A percentile compares a stretch with the other conserved stretches of the same genome.
These are phyloP conservation scores for Microtus richardsoni DNA, from an alignment of 2,113 vertebrate genomes.

Conservation along the genomic window DNA sequence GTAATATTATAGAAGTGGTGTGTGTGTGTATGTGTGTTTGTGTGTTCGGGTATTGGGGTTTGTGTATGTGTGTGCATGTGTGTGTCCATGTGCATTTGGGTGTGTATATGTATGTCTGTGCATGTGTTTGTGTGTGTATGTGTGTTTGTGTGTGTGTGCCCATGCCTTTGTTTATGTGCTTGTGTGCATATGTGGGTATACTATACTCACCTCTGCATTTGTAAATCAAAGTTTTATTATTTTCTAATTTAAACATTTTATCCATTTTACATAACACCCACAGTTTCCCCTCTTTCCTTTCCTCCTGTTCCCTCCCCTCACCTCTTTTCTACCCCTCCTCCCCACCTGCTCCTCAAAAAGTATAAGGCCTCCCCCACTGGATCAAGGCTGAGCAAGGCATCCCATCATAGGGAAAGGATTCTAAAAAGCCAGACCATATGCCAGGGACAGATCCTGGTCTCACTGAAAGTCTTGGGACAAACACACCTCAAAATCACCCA, in stretches of 20 bases:
- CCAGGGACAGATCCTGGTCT: no score
- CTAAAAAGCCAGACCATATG: no score
- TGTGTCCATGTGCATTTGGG: background rate
- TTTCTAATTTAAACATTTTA: no score
- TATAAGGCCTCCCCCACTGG: no score
- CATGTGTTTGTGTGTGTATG: background rate
- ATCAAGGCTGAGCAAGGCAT: no score
- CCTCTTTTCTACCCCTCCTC: no score
- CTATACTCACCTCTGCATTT: background rate
- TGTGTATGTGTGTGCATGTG: background rate
- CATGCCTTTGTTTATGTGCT: background rate
- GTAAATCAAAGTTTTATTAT: background rate
- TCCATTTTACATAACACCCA: no score
- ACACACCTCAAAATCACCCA: background rate
- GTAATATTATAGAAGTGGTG: background rate
- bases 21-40: background rate
- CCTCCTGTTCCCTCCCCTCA: no score
- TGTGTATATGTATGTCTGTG: background rate
- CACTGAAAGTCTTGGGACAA: no score
- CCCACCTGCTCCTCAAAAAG: no score
- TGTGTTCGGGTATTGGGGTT: background rate
- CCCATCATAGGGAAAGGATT: no score
- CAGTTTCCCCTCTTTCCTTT: no score
- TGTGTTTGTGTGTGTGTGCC: background rate
- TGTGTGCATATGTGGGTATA: background rate